Evolutionary conservation across 2,113 vertebrate genomes (phyloP).

Genomic region (Leucoraja erinaceus): DNA sequence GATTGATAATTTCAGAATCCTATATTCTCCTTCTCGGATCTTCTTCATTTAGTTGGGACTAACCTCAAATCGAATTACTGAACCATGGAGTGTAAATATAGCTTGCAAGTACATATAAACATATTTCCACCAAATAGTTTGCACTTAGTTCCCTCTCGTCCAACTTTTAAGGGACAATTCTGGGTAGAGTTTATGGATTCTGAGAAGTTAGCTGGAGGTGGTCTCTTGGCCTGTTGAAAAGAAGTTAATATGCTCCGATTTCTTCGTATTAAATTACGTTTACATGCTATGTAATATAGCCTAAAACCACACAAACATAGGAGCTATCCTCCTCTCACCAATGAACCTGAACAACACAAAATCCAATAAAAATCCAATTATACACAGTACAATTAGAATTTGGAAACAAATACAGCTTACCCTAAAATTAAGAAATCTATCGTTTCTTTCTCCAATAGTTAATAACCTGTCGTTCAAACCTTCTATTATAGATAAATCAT

Average conservation of each 20-base stretch:
- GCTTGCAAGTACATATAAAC: background rate
- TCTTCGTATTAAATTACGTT: background rate
- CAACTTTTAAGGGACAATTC: background rate
- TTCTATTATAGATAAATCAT: too few species aligned
- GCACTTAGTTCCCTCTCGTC: background rate
- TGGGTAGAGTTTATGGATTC: background rate
- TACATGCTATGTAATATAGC: background rate
- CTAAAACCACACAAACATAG: background rate
- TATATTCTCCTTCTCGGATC: background rate
- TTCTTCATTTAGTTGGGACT: background rate
- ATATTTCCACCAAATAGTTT: background rate
- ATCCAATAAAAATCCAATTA: too few species aligned
- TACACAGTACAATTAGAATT: too few species aligned
- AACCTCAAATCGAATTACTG: background rate
- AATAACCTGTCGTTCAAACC: too few species aligned
- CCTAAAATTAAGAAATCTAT: too few species aligned
- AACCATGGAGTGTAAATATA: background rate
- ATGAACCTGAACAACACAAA: too few species aligned
- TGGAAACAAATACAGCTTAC: too few species aligned
- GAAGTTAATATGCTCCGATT: background rate
- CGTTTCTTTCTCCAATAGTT: too few species aligned
- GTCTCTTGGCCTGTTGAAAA: background rate
- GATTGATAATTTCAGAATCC: background rate
- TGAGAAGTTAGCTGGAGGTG: background rate
- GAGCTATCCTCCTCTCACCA: too few species aligned